A percentile compares a stretch with the other conserved stretches of the same genome.
Evolutionary conservation across 2,797 vertebrate genomes (phyloP).

Genomic region (Pygocentrus nattereri): DNA sequence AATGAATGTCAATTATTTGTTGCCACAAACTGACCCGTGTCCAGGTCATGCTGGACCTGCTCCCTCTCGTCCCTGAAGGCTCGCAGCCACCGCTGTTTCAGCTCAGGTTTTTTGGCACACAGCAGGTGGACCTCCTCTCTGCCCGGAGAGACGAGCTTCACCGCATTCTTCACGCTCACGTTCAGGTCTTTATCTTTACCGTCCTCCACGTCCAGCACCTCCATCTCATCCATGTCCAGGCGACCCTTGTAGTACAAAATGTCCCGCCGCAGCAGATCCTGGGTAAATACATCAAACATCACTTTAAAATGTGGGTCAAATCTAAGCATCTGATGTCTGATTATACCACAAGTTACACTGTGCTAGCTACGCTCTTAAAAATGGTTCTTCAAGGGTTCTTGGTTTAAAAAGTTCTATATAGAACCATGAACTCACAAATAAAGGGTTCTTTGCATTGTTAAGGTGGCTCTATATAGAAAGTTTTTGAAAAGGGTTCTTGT

Average conservation of each 20-base stretch:
- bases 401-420: too few species aligned
- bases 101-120: constrained; percentile 92
- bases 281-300: background rate
- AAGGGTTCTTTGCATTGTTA: too few species aligned
- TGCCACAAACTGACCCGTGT: constrained; percentile 83
- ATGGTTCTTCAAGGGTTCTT: too few species aligned
- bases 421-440: too few species aligned
- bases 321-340: too few species aligned
- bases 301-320: too few species aligned
- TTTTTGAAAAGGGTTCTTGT: too few species aligned
- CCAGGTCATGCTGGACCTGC: constrained; percentile 90
- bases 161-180: constrained; percentile 88
- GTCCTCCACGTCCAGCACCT: constrained; percentile 89
- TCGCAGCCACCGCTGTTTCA: constrained; percentile 92
- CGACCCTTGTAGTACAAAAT: constrained; percentile 96
- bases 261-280: constrained; percentile 94
- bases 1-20: background rate
- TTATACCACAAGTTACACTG: too few species aligned
- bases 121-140: constrained; percentile 87
- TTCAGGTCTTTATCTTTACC: constrained; percentile 94
- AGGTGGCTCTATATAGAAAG: too few species aligned
- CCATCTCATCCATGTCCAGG: constrained; percentile 90
- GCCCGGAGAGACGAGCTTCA: constrained; percentile 83
- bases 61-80: constrained; percentile 90
- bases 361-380: too few species aligned